These are phyloP conservation scores for Uropsilus gracilis DNA, from an alignment of 2,113 vertebrate species.

Conservation along the genomic window DNA sequence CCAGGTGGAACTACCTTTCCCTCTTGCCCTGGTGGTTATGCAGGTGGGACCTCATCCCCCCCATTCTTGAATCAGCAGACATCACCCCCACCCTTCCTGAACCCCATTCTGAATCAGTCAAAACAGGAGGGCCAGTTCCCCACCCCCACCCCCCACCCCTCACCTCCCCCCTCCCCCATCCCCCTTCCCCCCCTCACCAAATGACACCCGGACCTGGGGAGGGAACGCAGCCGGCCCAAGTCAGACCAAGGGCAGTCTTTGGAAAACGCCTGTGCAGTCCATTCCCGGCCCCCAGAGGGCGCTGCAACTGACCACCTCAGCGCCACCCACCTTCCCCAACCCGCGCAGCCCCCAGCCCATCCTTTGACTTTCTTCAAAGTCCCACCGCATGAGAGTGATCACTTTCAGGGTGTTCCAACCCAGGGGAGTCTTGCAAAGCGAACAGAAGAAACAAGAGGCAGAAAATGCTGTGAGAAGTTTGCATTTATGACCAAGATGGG, in stretches of 20 bases:
- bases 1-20: neutral
- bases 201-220: fast-evolving
- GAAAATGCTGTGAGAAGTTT: neutral
- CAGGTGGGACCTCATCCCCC: neutral
- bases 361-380: neutral
- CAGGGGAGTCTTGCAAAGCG: fast-evolving
- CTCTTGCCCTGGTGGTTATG: neutral
- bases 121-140: neutral
- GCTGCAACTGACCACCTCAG: neutral
- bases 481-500: conserved; percentile 1
- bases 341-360: fast-evolving
- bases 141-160: no score
- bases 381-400: no score
- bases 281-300: fast-evolving
- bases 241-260: neutral
- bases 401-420: neutral
- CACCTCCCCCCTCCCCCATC: no score
- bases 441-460: neutral
- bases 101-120: neutral
- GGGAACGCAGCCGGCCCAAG: no score
- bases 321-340: fast-evolving
- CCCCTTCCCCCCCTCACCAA: no score
- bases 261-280: fast-evolving
- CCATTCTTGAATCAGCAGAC: neutral
- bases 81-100: neutral